Conservation (phyloP, 2,113 vertebrate species). For the Scomber scombrus region DNA sequence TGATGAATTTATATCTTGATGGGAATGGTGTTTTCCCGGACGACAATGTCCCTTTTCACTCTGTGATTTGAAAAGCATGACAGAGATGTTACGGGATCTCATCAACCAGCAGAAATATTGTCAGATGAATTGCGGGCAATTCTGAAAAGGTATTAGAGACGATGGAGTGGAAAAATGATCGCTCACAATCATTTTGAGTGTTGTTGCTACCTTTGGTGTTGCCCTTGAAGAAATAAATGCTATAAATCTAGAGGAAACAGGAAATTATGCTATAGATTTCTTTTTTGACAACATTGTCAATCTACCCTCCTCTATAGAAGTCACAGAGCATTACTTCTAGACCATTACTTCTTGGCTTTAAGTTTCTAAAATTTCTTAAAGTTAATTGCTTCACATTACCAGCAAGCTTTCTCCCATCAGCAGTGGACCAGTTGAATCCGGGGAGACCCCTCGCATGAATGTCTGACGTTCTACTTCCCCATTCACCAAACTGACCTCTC, state of each 20-base stretch:
- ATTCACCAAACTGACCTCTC: no score
- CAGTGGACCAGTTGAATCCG: background rate
- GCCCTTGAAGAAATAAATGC: slow-evolving; percentile 60
- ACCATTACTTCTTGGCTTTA: background rate
- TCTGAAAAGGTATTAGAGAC: slow-evolving; percentile 54
- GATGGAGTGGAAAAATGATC: slow-evolving; percentile 51
- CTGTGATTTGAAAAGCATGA: slow-evolving; percentile 53
- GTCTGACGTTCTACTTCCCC: no score
- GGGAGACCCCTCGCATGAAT: no score
- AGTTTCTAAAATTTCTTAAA: no score
- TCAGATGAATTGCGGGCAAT: slow-evolving; percentile 46
- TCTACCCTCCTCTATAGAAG: slow-evolving; percentile 7
- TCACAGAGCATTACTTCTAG: background rate
- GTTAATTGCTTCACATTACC: background rate
- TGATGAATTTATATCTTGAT: slow-evolving; percentile 40
- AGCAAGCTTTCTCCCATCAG: background rate
- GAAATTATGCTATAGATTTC: slow-evolving; percentile 38
- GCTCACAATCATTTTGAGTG: slow-evolving; percentile 25
- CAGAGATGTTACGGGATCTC: slow-evolving; percentile 34
- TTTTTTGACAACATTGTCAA: slow-evolving; percentile 42
- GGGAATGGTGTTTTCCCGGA: slow-evolving; percentile 23
- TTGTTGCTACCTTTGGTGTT: slow-evolving; percentile 32
- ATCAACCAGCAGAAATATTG: slow-evolving; percentile 37
- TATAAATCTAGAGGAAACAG: slow-evolving; percentile 3
- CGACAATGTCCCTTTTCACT: slow-evolving; percentile 47